Evolutionary conservation across 2,797 vertebrate genomes (phyloP).

Genomic region (Decapterus maruadsi): DNA sequence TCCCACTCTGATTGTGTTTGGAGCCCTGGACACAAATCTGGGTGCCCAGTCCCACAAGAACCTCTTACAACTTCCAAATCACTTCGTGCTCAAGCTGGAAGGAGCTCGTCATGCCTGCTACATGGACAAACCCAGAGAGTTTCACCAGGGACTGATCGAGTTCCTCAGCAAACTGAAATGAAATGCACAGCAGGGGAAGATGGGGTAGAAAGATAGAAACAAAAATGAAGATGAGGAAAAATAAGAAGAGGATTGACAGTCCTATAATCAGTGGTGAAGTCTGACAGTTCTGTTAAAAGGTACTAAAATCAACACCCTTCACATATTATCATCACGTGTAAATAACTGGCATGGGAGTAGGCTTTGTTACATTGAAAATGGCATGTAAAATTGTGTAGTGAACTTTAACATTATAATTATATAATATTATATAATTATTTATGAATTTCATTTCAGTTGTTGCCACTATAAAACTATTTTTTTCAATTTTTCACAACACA

Average conservation of each 20-base stretch:
- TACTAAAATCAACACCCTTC: conserved; percentile 13
- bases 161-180: conserved; percentile 88
- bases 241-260: neutral
- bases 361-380: conserved; percentile 25
- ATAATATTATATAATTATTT: no score
- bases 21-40: conserved; percentile 89
- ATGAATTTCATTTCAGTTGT: conserved; percentile 25
- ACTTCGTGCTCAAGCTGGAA: conserved; percentile 85
- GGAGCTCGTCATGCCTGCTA: conserved; percentile 94
- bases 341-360: conserved; percentile 12
- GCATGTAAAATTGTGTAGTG: conserved; percentile 29
- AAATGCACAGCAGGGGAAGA: conserved; percentile 21
- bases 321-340: conserved; percentile 17
- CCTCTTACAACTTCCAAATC: conserved; percentile 90
- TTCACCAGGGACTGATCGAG: conserved; percentile 90
- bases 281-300: conserved; percentile 20
- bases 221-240: neutral
- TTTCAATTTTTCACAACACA: conserved; percentile 15
- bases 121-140: conserved; percentile 92
- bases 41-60: conserved; percentile 92
- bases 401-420: conserved; percentile 12
- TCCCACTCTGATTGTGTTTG: conserved; percentile 90
- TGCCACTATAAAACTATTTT: neutral
- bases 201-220: neutral
- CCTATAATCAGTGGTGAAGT: neutral